These are phyloP conservation scores for Ophion costatus DNA, from an alignment of 2,888 invertebrate genomes.

Conservation along the genomic window DNA sequence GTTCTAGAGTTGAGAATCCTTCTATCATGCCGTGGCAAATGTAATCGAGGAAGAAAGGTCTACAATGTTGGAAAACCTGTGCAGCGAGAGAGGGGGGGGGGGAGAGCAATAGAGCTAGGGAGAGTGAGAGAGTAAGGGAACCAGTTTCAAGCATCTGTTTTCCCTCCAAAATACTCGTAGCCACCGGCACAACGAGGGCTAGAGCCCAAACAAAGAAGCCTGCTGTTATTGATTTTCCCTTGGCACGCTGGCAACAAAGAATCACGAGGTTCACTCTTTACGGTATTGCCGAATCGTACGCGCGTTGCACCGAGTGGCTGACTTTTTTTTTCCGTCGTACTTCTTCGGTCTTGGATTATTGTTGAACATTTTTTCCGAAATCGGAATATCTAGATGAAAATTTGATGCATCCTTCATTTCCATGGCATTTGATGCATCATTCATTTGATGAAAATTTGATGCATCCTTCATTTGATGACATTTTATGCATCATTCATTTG, in stretches of 20 bases:
- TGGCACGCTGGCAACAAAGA: slow-evolving; percentile 77
- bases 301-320: slow-evolving; percentile 47
- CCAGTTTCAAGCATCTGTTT: slow-evolving; percentile 62
- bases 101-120: slow-evolving; percentile 36
- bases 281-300: slow-evolving; percentile 63
- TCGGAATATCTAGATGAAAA: too few relatives aligned
- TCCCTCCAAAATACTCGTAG: slow-evolving; percentile 76
- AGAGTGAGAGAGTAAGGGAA: slow-evolving; percentile 46
- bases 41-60: slow-evolving; percentile 20
- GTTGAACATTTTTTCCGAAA: background rate
- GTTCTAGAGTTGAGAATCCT: slow-evolving; percentile 1
- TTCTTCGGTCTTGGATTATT: background rate
- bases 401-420: background rate
- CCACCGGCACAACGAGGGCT: slow-evolving; percentile 57
- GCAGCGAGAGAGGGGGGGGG: slow-evolving; percentile 17
- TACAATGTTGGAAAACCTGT: slow-evolving; percentile 8
- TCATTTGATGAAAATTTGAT: too few relatives aligned
- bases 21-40: slow-evolving; percentile 6
- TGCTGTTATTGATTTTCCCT: slow-evolving; percentile 81
- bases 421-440: too few relatives aligned
- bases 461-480: too few relatives aligned
- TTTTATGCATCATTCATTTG: too few relatives aligned
- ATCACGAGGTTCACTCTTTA: slow-evolving; percentile 69
- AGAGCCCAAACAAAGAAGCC: slow-evolving; percentile 77
- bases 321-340: slow-evolving; percentile 10